Conservation (phyloP, 2,113 vertebrate genomes). For the Misgurnus anguillicaudatus region DNA sequence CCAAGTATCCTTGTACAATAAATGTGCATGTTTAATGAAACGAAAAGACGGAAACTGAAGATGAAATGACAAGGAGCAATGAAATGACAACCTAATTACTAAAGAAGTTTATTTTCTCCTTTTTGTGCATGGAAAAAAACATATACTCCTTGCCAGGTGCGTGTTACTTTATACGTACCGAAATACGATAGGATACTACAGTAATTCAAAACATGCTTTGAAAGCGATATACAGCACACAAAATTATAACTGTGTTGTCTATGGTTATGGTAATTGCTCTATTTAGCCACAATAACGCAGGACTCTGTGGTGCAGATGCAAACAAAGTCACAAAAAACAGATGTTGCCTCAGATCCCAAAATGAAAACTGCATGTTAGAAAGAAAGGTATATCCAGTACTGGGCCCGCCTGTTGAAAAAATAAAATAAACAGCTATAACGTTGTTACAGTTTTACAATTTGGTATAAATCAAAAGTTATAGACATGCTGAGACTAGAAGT, state of each 20-base stretch:
- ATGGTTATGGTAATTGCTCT: slow-evolving; percentile 70
- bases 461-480: slow-evolving; percentile 70
- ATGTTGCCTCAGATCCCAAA: slow-evolving; percentile 61
- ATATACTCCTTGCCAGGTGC: slow-evolving; percentile 64
- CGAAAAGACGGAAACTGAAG: slow-evolving; percentile 9
- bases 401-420: slow-evolving; percentile 40
- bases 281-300: slow-evolving; percentile 70
- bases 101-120: slow-evolving; percentile 22
- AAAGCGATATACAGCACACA: slow-evolving; percentile 64
- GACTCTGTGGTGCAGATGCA: slow-evolving; percentile 57
- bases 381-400: slow-evolving; percentile 16
- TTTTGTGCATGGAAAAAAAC: slow-evolving; percentile 60
- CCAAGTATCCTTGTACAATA: slow-evolving; percentile 55
- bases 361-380: slow-evolving; percentile 54
- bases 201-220: slow-evolving; percentile 70
- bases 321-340: slow-evolving; percentile 71
- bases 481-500: slow-evolving; percentile 73
- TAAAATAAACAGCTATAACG: slow-evolving; percentile 59
- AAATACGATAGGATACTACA: slow-evolving; percentile 65
- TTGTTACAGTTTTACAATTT: slow-evolving; percentile 67
- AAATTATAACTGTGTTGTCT: slow-evolving; percentile 72
- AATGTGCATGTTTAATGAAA: slow-evolving; percentile 57
- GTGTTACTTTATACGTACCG: slow-evolving; percentile 60
- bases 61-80: slow-evolving; percentile 24
- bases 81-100: slow-evolving; percentile 36